Evolutionary conservation across 23 tunicate species (phyloP), one percentile per base, ranked within the genome.

Genomic region (Oikopleura albicans): DNA sequence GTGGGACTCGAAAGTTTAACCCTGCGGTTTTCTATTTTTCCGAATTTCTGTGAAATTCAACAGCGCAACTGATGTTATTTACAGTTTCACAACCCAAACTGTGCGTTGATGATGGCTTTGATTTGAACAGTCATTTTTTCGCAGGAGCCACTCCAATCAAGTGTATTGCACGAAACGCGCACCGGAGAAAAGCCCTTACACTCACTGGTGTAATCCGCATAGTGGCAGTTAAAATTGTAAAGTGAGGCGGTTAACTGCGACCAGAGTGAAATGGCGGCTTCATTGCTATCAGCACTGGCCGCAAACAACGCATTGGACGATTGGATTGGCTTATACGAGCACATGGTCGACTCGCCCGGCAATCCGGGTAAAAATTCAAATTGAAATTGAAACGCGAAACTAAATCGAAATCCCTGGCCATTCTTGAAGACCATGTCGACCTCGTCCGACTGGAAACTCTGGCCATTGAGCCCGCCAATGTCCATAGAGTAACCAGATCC

Each of bases 341-440:
- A 49, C 12, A 49, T 49, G 22, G 12, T 49, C 12, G 12, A 8
- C 22, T 22, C 63, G 12, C 63, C 22, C 22, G 79, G 79, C 4
- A 71, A 37, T 2, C 79, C 79, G 37, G 79, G 79, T 12, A 71
- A 29, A 37, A 71, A 29, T 29, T 71, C 79, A 71, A 71, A 71
- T 4, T 71, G 4, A 37, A 71, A 31, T 12, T 71, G 27, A 29
- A 71, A 71, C 4, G 37, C 79, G 31, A 71, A 71, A 22, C 37
- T 22, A 29, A 71, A 71, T 29, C 35, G 28, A 37, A 71, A 12
- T 16, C 79, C 34, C 37, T 71, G 79, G 79, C 79, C 79, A 29
- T 71, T 71, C 79, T 71, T 27, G 4, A 71, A 12, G 79, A 71
- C 79, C 33, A 71, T 31, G 31, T 71, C 79, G 79, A 71, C 79